Conservation (phyloP, 2,797 vertebrate species). For the Crax fasciolata region DNA sequence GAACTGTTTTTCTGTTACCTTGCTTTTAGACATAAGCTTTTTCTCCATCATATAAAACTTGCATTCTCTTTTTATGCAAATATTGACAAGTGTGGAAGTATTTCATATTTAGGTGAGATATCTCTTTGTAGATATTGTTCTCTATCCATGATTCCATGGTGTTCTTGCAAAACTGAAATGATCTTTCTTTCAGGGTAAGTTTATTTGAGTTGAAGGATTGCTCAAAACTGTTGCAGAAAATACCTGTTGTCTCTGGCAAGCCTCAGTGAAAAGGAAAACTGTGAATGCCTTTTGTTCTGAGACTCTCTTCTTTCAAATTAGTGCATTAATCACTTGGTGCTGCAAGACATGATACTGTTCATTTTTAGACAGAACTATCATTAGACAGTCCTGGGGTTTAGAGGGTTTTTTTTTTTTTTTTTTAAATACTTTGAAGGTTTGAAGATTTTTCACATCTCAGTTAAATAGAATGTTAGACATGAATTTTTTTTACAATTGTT, state of each 20-base stretch:
- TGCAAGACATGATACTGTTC: background rate
- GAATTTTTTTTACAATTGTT: rapidly evolving
- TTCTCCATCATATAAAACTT: background rate
- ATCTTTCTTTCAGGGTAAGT: background rate
- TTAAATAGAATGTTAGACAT: background rate
- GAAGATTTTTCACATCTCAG: background rate
- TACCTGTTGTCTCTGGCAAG: background rate
- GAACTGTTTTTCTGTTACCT: background rate
- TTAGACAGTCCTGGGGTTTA: background rate
- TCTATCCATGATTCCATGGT: background rate
- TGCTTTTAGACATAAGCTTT: background rate
- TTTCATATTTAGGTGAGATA: background rate
- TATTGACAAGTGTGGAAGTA: background rate
- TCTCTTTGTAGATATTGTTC: background rate
- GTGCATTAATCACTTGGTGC: background rate
- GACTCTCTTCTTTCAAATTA: background rate
- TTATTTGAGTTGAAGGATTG: background rate
- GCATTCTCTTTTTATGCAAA: background rate
- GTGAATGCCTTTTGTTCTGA: background rate
- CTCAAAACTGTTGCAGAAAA: background rate
- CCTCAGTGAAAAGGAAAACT: background rate
- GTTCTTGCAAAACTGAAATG: background rate
- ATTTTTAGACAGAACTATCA: background rate
- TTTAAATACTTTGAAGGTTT: background rate
- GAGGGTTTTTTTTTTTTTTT: background rate